Evolutionary conservation across 2,888 invertebrate species (phyloP), one percentile per base, ranked within the genome.

Genomic region (Elmis aenea): DNA sequence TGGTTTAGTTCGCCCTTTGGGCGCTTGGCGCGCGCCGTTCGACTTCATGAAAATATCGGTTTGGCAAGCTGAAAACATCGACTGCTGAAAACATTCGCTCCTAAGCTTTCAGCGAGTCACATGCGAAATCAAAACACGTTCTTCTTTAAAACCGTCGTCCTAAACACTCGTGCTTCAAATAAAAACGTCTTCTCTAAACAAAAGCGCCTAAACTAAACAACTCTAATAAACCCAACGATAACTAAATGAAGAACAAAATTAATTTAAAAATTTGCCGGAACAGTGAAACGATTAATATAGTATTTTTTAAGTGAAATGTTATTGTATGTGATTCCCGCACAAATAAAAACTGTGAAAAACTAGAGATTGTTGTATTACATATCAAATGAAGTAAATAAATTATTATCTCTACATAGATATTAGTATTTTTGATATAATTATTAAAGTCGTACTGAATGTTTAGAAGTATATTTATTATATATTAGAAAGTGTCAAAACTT

Each of bases 51-150:
- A n/a, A n/a, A n/a, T n/a, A n/a, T n/a, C n/a, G n/a, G n/a, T n/a
- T n/a, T n/a, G n/a, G 21, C 16, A 22, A 13, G 14, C 30, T 29
- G 37, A 44, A 37, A 40, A 35, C 40, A 30, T 44, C 33, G 23
- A 30, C 26, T 34, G 26, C 30, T 46, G 44, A 46, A 49, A 46
- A 49, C 46, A 49, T 49, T 49, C 39, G 39, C 48, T 36, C 33
- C 42, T 47, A 38, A 47, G 46, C 46, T 45, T 43, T 45, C 40
- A 38, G 38, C 23, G 27, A 36, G 40, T 42, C 49, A 45, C 49
- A 45, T 46, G 48, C 46, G 29, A 32, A 33, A 18, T 8, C 25
- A 22, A 38, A 23, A 29, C 27, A 37, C 29, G 37, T 37, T 32
- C 23, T 35, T 35, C 34, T 29, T 30, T 33, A 30, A 33, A 38